Conservation (phyloP, 2,888 invertebrate species). For the Sarcophaga rosellei region DNA sequence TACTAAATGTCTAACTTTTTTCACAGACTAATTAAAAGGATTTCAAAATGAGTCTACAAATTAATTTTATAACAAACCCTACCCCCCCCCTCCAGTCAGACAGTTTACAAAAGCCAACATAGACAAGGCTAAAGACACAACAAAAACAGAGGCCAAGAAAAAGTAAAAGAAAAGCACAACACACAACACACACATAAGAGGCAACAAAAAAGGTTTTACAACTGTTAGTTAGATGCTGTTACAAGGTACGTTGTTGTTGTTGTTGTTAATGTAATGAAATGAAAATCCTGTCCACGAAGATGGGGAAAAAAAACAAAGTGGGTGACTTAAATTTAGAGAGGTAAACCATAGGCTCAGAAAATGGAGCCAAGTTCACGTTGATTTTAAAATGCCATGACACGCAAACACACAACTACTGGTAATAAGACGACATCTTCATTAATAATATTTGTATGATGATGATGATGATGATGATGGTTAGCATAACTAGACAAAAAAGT, state of each 20-base stretch:
- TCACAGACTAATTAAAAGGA: conserved; percentile 65
- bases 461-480: not conserved
- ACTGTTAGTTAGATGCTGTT: too few relatives aligned
- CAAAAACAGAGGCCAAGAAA: not conserved
- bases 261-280: too few relatives aligned
- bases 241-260: too few relatives aligned
- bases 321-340: conserved; percentile 21
- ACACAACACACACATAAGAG: conserved; percentile 49
- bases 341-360: conserved; percentile 11
- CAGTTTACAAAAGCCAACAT: not conserved
- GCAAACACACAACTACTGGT: too few relatives aligned
- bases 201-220: conserved; percentile 48
- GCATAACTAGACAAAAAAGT: not conserved
- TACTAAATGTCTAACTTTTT: conserved; percentile 61
- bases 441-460: too few relatives aligned
- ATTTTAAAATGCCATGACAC: too few relatives aligned
- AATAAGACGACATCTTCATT: too few relatives aligned
- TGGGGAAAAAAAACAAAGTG: not conserved
- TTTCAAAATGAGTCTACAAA: conserved; percentile 62
- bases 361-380: not conserved
- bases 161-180: not conserved
- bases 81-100: not conserved
- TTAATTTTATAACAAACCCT: conserved; percentile 60
- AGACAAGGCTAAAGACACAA: not conserved
- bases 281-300: too few relatives aligned